phyloP scores from a whole-genome alignment of 2,888 invertebrate species.

The Agrotis clavis region DNA sequence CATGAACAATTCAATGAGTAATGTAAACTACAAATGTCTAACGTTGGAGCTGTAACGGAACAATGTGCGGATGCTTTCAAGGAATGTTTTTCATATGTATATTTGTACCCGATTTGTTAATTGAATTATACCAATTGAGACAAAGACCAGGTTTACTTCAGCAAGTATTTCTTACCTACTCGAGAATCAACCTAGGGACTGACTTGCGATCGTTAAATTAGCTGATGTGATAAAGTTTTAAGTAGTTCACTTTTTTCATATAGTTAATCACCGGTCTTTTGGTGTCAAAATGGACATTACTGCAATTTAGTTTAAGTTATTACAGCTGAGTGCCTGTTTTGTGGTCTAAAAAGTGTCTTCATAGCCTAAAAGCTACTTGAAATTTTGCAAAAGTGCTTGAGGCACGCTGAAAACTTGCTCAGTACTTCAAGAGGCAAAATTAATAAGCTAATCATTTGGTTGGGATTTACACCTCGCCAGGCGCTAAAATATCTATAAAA shows the following conservation, averaged over 20 bases:
- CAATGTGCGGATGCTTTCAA: neutral
- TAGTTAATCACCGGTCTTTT: no score
- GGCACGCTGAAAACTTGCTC: no score
- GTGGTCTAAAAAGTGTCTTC: no score
- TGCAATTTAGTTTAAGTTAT: neutral
- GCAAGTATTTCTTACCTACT: neutral
- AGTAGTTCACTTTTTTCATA: no score
- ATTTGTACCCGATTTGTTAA: neutral
- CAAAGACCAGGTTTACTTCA: neutral
- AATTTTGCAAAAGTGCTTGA: no score
- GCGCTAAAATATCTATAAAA: no score
- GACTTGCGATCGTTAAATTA: neutral
- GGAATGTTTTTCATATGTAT: neutral
- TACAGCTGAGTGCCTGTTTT: no score
- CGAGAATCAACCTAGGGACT: no score
- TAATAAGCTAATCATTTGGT: no score
- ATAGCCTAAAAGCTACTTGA: no score
- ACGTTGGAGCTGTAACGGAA: neutral
- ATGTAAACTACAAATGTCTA: neutral
- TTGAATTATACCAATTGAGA: neutral
- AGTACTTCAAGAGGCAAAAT: no score
- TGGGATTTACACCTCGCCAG: no score
- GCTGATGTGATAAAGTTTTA: neutral
- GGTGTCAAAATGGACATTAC: neutral
- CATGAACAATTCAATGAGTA: constrained; percentile 7